phyloP scores from a whole-genome alignment of 2,797 vertebrate genomes.

The Chaunax sp. region DNA sequence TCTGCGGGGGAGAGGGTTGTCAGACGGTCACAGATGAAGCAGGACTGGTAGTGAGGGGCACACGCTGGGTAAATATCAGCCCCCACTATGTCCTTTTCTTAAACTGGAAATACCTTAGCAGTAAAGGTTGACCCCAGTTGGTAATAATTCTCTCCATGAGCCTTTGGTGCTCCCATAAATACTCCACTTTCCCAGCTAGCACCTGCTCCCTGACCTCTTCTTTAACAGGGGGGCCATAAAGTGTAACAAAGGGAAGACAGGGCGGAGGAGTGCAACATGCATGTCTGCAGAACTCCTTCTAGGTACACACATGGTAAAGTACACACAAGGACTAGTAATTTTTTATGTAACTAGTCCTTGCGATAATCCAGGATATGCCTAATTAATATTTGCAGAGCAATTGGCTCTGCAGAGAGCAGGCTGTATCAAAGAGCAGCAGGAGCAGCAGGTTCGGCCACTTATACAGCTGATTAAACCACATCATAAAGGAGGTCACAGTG shows the following conservation, averaged over 20 bases:
- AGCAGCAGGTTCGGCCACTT: constrained; percentile 51
- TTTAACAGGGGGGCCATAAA: constrained; percentile 33
- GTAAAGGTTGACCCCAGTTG: constrained; percentile 28
- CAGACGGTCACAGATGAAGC: constrained; percentile 15
- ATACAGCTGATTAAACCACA: too few relatives aligned
- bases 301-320: background rate
- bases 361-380: constrained; percentile 23
- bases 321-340: background rate
- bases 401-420: constrained; percentile 29
- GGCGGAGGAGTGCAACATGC: background rate
- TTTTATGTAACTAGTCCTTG: constrained; percentile 7
- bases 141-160: constrained; percentile 44
- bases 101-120: constrained; percentile 44
- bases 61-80: constrained; percentile 38
- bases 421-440: constrained; percentile 44
- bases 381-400: constrained; percentile 63
- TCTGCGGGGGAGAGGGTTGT: constrained; percentile 3
- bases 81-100: constrained; percentile 27
- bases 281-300: constrained; percentile 3
- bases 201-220: constrained; percentile 61
- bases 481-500: constrained; percentile 18
- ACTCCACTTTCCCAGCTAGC: constrained; percentile 43
- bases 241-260: background rate
- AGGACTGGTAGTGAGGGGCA: constrained; percentile 10
- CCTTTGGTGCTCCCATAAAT: constrained; percentile 48